These are phyloP conservation scores for Synanceia verrucosa DNA, from an alignment of 2,797 vertebrate species.

Conservation along the genomic window DNA sequence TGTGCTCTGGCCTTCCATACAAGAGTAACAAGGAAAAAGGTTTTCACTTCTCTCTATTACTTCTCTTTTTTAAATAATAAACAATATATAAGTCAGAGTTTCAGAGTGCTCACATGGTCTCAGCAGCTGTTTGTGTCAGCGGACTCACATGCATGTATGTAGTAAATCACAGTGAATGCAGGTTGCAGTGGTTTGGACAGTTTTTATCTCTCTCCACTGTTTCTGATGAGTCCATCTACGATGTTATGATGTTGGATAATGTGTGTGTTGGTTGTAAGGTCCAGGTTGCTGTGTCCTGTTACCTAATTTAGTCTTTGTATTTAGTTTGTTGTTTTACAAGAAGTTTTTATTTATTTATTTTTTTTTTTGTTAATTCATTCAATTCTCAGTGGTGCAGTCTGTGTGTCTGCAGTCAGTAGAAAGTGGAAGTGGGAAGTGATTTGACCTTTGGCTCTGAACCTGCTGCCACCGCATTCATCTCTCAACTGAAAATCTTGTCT, in stretches of 20 bases:
- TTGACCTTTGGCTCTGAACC: slow-evolving; percentile 37
- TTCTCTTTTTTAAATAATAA: slow-evolving; percentile 33
- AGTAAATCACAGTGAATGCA: slow-evolving; percentile 29
- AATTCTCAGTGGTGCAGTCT: neutral
- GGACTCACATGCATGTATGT: slow-evolving; percentile 46
- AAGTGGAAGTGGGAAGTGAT: slow-evolving; percentile 18
- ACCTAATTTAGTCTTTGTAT: neutral
- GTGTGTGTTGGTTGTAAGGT: slow-evolving; percentile 16
- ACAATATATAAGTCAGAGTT: slow-evolving; percentile 41
- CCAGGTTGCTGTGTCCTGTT: neutral
- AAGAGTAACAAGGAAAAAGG: slow-evolving; percentile 7
- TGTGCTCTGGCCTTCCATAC: slow-evolving; percentile 19
- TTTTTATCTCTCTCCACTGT: slow-evolving; percentile 17
- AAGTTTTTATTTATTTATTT: too few species aligned
- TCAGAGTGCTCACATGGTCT: slow-evolving; percentile 46
- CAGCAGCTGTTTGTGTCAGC: slow-evolving; percentile 31
- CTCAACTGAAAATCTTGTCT: slow-evolving; percentile 51
- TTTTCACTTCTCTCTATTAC: slow-evolving; percentile 13
- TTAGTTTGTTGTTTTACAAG: neutral
- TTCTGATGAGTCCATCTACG: slow-evolving; percentile 11
- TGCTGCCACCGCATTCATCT: neutral
- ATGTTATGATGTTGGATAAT: neutral
- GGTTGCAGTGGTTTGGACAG: slow-evolving; percentile 48
- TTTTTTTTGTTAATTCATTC: neutral
- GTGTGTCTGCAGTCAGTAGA: slow-evolving; percentile 12